These are phyloP conservation scores for Lathronympha strigana DNA, from an alignment of 2,888 invertebrate genomes.

Conservation along the genomic window DNA sequence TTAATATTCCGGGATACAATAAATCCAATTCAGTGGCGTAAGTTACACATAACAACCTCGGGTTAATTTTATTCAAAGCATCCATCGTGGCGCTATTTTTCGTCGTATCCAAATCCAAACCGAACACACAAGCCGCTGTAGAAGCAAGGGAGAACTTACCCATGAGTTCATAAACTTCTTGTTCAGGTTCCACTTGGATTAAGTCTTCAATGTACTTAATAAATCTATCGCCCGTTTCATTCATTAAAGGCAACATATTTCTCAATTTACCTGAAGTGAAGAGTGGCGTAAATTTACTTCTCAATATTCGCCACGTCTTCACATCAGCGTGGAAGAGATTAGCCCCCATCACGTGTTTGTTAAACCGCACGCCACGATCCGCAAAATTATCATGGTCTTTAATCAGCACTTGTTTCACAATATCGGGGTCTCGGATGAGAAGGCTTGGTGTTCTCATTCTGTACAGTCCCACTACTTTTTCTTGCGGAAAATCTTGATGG, in stretches of 20 bases:
- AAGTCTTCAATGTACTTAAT: slow-evolving; percentile 48
- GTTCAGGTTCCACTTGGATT: slow-evolving; percentile 38
- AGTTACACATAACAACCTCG: slow-evolving; percentile 34
- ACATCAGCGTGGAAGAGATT: slow-evolving; percentile 63
- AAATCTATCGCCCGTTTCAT: slow-evolving; percentile 56
- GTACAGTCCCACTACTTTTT: slow-evolving; percentile 52
- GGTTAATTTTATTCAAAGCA: slow-evolving; percentile 54
- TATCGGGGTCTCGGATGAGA: slow-evolving; percentile 61
- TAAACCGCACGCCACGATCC: slow-evolving; percentile 60
- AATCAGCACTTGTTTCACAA: slow-evolving; percentile 62
- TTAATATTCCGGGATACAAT: slow-evolving; percentile 61
- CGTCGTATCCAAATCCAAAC: slow-evolving; percentile 22
- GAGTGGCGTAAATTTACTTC: slow-evolving; percentile 60
- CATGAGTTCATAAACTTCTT: neutral
- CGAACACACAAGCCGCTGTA: slow-evolving; percentile 27
- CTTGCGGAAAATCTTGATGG: slow-evolving; percentile 48
- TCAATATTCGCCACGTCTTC: slow-evolving; percentile 58
- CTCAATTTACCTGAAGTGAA: slow-evolving; percentile 67
- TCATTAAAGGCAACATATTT: slow-evolving; percentile 61
- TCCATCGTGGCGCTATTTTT: slow-evolving; percentile 1
- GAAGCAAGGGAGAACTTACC: slow-evolving; percentile 14
- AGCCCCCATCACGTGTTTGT: slow-evolving; percentile 55
- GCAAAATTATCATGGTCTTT: slow-evolving; percentile 62
- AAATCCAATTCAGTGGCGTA: slow-evolving; percentile 54
- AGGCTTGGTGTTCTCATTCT: slow-evolving; percentile 44